These are phyloP conservation scores for Cnemophilus loriae DNA, from an alignment of 2,113 vertebrate genomes.

Conservation along the genomic window DNA sequence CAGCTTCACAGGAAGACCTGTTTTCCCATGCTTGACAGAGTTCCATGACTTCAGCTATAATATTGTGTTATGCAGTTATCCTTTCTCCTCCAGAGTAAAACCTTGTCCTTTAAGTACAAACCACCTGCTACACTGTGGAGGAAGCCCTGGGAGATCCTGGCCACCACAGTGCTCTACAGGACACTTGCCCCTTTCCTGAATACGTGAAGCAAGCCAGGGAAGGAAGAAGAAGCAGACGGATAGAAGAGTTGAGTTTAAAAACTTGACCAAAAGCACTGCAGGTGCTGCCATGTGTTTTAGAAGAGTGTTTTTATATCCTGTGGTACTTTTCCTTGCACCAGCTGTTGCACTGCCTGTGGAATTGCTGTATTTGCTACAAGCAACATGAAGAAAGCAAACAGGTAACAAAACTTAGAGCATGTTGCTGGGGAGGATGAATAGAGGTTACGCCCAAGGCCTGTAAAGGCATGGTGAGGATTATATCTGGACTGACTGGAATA, in stretches of 20 bases:
- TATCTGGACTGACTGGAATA: not conserved
- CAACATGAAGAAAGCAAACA: not conserved
- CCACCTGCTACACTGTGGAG: not conserved
- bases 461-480: not conserved
- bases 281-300: not conserved
- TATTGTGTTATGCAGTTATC: not conserved
- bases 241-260: not conserved
- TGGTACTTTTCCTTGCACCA: not conserved
- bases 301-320: not conserved
- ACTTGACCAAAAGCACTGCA: not conserved
- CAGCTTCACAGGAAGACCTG: not conserved
- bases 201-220: not conserved
- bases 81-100: not conserved
- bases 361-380: not conserved
- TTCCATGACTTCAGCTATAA: not conserved
- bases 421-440: not conserved
- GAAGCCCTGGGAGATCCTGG: not conserved
- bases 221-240: not conserved
- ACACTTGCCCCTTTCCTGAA: not conserved
- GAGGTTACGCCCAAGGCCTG: not conserved
- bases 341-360: not conserved
- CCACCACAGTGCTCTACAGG: fast-evolving
- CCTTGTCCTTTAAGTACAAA: not conserved
- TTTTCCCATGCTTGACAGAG: not conserved
- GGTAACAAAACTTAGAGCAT: not conserved